phyloP scores from a whole-genome alignment of 2,797 vertebrate genomes.

The Catostomus latipinnis region DNA sequence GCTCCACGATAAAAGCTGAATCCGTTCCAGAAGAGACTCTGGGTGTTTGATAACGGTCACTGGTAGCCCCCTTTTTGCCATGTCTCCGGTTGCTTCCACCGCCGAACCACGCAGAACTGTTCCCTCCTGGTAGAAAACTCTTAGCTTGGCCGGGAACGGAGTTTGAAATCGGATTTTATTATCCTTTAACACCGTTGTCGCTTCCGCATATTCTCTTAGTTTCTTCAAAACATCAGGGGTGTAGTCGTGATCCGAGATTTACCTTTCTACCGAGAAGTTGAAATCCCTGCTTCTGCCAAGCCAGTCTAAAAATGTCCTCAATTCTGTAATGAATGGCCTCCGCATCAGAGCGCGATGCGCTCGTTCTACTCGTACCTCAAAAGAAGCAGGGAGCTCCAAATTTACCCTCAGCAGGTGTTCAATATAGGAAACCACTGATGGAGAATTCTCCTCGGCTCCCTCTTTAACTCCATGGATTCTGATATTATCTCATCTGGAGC shows the following conservation, averaged over 20 bases:
- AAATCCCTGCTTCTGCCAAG: constrained; percentile 6
- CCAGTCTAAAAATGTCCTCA: constrained; percentile 5
- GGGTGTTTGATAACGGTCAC: background rate
- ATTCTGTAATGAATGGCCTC: background rate
- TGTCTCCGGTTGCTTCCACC: background rate
- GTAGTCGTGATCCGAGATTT: constrained; percentile 7
- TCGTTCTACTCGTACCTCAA: background rate
- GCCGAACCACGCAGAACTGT: background rate
- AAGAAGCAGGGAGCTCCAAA: background rate
- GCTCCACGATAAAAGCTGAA: background rate
- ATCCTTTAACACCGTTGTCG: no score
- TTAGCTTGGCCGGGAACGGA: no score
- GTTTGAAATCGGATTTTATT: background rate
- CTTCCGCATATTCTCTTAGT: no score
- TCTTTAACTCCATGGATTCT: constrained; percentile 17
- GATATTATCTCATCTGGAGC: constrained; percentile 30
- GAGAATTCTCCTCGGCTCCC: background rate
- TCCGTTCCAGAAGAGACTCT: constrained; percentile 8
- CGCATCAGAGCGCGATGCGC: background rate
- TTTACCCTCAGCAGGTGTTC: background rate
- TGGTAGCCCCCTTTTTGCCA: background rate
- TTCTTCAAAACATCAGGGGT: constrained; percentile 6
- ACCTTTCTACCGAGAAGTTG: background rate
- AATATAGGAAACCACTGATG: background rate
- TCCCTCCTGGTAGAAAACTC: background rate